phyloP scores from a whole-genome alignment of 2,797 vertebrate genomes.

The Cossypha niveicapilla region DNA sequence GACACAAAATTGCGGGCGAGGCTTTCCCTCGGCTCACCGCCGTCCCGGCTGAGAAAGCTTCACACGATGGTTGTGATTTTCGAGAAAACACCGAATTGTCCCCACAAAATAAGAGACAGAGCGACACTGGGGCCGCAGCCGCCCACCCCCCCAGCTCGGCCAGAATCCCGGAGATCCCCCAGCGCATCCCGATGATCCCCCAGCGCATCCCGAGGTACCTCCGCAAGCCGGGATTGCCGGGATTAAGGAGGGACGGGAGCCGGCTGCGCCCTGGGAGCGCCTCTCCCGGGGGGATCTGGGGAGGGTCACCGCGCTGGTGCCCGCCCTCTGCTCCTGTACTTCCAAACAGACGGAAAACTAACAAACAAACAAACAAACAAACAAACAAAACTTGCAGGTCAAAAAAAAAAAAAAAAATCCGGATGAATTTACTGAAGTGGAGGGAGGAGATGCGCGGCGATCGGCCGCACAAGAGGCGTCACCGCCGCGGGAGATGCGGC shows the following conservation, averaged over 20 bases:
- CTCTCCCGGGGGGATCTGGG: accelerated
- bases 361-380: accelerated
- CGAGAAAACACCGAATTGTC: background rate
- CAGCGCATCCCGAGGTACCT: background rate
- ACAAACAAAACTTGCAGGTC: background rate
- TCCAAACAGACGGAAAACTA: accelerated
- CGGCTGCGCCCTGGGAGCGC: background rate
- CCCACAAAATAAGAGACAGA: background rate
- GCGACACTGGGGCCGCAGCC: background rate
- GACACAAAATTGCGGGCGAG: background rate
- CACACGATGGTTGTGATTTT: accelerated
- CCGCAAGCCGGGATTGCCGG: background rate
- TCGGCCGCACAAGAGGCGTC: accelerated
- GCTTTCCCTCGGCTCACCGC: background rate
- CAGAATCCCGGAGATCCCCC: too few species aligned
- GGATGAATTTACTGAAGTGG: accelerated
- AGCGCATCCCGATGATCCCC: background rate
- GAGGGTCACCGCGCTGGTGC: accelerated
- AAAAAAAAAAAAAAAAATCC: too few species aligned
- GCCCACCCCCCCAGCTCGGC: background rate
- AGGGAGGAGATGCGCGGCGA: background rate
- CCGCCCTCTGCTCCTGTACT: background rate
- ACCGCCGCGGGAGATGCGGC: background rate
- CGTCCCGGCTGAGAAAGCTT: background rate
- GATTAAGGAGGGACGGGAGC: accelerated